Conservation (phyloP, 1,140 invertebrate genomes). For the Anthonomus grandis region DNA sequence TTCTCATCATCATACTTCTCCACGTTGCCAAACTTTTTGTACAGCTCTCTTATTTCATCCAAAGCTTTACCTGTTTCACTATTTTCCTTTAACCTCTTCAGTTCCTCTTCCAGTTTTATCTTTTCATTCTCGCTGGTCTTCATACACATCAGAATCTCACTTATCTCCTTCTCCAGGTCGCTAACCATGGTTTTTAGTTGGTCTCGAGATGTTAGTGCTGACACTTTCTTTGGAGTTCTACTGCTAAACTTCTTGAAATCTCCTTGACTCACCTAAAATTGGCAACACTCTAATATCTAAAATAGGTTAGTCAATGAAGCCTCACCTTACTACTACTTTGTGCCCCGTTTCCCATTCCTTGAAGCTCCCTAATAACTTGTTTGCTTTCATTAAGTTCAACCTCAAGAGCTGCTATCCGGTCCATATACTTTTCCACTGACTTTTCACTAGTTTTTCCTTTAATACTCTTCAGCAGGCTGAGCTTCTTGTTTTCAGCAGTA, state of each 20-base stretch:
- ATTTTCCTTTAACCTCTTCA: conserved; percentile 49
- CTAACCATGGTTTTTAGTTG: conserved; percentile 75
- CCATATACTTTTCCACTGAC: conserved; percentile 55
- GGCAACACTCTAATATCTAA: neutral
- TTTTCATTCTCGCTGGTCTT: conserved; percentile 57
- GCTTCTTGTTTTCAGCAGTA: conserved; percentile 66
- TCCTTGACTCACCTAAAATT: conserved; percentile 19
- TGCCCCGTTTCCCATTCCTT: conserved; percentile 42
- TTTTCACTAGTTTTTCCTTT: conserved; percentile 54
- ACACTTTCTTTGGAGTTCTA: conserved; percentile 63
- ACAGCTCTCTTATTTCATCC: conserved; percentile 36
- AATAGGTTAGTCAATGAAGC: neutral
- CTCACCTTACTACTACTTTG: neutral
- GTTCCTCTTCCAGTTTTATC: conserved; percentile 52
- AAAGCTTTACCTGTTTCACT: conserved; percentile 38
- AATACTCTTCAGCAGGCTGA: conserved; percentile 52
- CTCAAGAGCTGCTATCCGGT: conserved; percentile 62
- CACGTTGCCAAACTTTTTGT: conserved; percentile 31
- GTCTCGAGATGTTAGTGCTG: conserved; percentile 65
- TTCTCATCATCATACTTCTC: conserved; percentile 51
- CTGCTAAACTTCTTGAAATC: conserved; percentile 57
- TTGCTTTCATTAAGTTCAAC: conserved; percentile 58
- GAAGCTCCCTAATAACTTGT: conserved; percentile 60
- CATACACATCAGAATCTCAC: conserved; percentile 61
- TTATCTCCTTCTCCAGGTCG: conserved; percentile 78